Base-by-base conservation (phyloP, 2,113 vertebrate species). In the Pseudorasbora parva region DNA sequence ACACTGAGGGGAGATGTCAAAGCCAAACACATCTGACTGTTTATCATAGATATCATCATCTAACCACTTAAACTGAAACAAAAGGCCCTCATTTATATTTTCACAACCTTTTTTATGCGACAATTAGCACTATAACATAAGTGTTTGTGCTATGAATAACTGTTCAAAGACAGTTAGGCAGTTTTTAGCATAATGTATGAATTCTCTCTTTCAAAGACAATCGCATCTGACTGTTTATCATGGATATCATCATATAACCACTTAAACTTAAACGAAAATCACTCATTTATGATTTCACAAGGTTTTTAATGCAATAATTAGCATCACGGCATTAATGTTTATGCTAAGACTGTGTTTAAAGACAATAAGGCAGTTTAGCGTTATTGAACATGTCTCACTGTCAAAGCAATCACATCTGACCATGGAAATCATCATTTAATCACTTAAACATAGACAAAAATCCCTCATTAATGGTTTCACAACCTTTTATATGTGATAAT, bases 1-100 rank as follows among this genome's bases (percentile, higher is more conserved):
- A 88, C 27, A 69, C 56, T 37, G 33, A 37, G 27, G 25, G 10
- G 1, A n/a, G 47, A 51, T 68, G 41, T 79, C 77, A 64, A 59
- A 59, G 5, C 54, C 54, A 59, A 25, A 9, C 76, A 15, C n/a
- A 76, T n/a, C 51, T 12, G 73, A 57, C 6, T 76, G 5, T 57
- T 59, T 71, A 41, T 43, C 21, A 71, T 71, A 21, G 37, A 71
- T 8, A 45, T 71, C 37, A 7, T 45, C 11, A 14, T 45, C 0
- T 45, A 21, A 71, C 5, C 37, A 14, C 19, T 23, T 71, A 71
- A 45, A 45, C 4, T 5, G 5, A 43, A 60, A 60, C 8, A 25
- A 69, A 69, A 69, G 6, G 4, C 4, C 66, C 19, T 69, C 2
- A 71, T 71, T 23, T 71, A 71, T 23, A 5, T 5, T 43, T 71